Evolutionary conservation across 2,113 vertebrate species (phyloP).

Genomic region (human (Homo sapiens)): GRCh38 chr11:16456501-16457000

Average conservation of each 20-base stretch:
- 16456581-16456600: neutral
- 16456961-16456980: slow-evolving; percentile 27
- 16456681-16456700: slow-evolving; percentile 4
- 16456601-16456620: slow-evolving; percentile 33
- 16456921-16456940: slow-evolving; percentile 40
- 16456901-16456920: neutral
- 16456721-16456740: slow-evolving; percentile 25
- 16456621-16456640: neutral
- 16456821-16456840: slow-evolving; percentile 19
- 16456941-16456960: slow-evolving; percentile 47
- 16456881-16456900: neutral
- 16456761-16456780: neutral
- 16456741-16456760: slow-evolving; percentile 38
- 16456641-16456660: neutral
- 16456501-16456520: neutral
- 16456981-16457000: slow-evolving; percentile 7
- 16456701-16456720: slow-evolving; percentile 30
- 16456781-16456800: slow-evolving; percentile 4
- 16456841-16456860: slow-evolving; percentile 47
- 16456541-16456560: neutral
- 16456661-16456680: slow-evolving; percentile 16
- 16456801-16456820: neutral
- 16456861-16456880: slow-evolving; percentile 1
- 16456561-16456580: neutral
- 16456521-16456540: neutral